phyloP scores from a whole-genome alignment of 2,888 invertebrate species.

The Embidobia sp. region DNA sequence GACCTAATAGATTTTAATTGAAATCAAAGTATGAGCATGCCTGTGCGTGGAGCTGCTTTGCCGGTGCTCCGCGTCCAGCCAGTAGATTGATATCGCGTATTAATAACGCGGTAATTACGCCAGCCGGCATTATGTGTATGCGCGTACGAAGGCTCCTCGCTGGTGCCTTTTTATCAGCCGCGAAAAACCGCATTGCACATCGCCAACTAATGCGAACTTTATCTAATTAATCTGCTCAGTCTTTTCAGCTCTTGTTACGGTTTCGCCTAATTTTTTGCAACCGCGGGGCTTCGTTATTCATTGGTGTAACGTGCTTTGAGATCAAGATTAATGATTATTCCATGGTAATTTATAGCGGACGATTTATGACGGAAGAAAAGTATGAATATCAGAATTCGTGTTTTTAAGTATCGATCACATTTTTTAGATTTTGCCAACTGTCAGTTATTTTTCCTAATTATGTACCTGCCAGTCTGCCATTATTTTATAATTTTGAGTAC shows the following conservation, averaged over 20 bases:
- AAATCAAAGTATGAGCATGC: constrained; percentile 58
- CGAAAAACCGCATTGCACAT: constrained; percentile 22
- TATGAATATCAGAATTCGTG: too few relatives aligned
- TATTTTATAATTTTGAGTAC: too few relatives aligned
- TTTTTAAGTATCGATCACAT: too few relatives aligned
- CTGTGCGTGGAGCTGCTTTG: constrained; percentile 38
- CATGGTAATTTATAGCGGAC: too few relatives aligned
- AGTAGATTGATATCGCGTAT: constrained; percentile 71
- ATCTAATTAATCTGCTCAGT: constrained; percentile 16
- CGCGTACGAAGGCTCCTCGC: constrained; percentile 18
- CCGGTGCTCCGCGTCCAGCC: constrained; percentile 65
- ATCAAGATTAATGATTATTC: too few relatives aligned
- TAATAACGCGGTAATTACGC: constrained; percentile 72
- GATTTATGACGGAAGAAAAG: too few relatives aligned
- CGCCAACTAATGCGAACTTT: constrained; percentile 10
- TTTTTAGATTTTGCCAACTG: too few relatives aligned
- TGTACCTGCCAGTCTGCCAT: too few relatives aligned
- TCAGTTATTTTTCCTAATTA: too few relatives aligned
- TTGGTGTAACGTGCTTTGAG: too few relatives aligned
- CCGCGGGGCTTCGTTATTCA: background rate
- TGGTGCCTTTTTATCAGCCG: constrained; percentile 21
- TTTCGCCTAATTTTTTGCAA: background rate
- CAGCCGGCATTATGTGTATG: constrained; percentile 46
- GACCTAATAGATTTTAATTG: constrained; percentile 73
- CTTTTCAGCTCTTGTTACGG: constrained; percentile 1